Conservation (phyloP, 2,888 invertebrate species). For the Heliconius ismenius region DNA sequence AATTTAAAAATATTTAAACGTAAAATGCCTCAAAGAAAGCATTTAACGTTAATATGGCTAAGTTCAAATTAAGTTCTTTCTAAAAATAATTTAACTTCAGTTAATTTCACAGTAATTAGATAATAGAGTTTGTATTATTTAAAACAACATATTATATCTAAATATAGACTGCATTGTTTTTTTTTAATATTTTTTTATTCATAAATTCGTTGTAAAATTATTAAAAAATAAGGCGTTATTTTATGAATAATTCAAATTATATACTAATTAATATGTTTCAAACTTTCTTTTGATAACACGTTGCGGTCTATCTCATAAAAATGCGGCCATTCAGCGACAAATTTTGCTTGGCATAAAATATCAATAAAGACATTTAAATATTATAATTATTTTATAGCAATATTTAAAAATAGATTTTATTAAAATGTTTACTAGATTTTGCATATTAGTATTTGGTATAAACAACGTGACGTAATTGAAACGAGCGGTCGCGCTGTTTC, state of each 20-base stretch:
- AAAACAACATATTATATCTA: background rate
- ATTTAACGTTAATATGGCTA: background rate
- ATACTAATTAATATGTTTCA: background rate
- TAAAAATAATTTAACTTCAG: background rate
- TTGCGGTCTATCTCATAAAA: background rate
- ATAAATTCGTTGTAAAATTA: background rate
- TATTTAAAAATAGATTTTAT: background rate
- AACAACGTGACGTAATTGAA: slow-evolving; percentile 6
- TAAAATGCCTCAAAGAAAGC: background rate
- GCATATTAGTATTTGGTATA: slow-evolving; percentile 9
- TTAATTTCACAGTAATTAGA: background rate
- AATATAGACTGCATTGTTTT: too few species aligned
- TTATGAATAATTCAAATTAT: background rate
- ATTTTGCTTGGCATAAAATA: background rate
- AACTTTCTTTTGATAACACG: slow-evolving; percentile 4
- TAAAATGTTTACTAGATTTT: background rate
- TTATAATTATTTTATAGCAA: background rate
- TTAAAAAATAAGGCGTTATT: background rate
- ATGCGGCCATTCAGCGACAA: background rate
- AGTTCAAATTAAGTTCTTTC: background rate
- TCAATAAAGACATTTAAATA: background rate
- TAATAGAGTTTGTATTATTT: background rate
- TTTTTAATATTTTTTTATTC: background rate
- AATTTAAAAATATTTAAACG: slow-evolving; percentile 9
- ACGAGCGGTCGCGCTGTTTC: background rate